Base-by-base conservation (phyloP, 2,797 vertebrate species). In the Sebastes itinus region DNA sequence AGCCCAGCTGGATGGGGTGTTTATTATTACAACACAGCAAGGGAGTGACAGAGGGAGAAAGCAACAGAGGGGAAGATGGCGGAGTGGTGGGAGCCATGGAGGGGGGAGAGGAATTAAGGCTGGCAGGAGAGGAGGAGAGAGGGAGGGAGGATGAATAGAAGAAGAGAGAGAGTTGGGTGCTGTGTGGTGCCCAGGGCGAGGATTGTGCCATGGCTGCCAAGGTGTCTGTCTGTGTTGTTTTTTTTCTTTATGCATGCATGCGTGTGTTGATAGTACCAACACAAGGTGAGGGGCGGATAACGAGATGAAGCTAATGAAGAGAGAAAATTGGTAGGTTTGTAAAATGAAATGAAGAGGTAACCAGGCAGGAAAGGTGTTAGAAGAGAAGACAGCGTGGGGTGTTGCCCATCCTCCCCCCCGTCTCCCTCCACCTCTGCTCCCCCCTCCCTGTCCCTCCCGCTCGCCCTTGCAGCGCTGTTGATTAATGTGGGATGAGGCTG, bases 1-100 rank as follows among this genome's bases (percentile, higher is more conserved):
- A 88, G 4, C 91, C 86, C 87, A 91, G 92, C 92, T 92, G 92
- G 92, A 94, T 78, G 77, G 90, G 86, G 80, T 83, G 82, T 91
- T 93, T 93, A 92, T 95, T 94, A 93, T 95, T 91, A 86, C 89
- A 83, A 72, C 89, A 77, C 90, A 94, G 90, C 90, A 61, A 92
- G 93, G 78, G 84, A 91, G 85, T 90, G 92, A 66, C 93, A 86
- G 80, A 81, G 89, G 87, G 90, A 88, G 88, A 91, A 89, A 89
- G 92, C 87, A 91, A 75, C 85, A 78, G 84, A 84, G 83, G 86
- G 81, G 85, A 87, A 88, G 82, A 89, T 91, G 90, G 25, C 5
- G 18, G 76, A 77, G 72, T 55, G 70, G 77, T 78, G 77, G 83
- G 83, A 87, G 90, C 66, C 56, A 61, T 61, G 81, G 72, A 20